Evolutionary conservation across 2,797 vertebrate genomes (phyloP).

Genomic region (Onychomys torridus): DNA sequence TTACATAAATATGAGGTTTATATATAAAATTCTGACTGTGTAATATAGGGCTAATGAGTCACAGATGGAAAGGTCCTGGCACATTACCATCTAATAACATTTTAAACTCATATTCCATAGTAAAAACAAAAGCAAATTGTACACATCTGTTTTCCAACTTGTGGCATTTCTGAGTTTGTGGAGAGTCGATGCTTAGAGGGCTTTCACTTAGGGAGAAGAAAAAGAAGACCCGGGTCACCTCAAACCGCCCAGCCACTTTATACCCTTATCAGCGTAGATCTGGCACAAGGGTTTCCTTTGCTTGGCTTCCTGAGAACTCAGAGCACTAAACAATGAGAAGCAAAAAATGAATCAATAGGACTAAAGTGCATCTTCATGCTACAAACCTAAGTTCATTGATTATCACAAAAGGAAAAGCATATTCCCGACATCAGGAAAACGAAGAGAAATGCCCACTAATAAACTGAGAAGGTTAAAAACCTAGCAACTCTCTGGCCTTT

Average conservation of each 20-base stretch:
- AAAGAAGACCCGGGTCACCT: slow-evolving; percentile 61
- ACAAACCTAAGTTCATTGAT: slow-evolving; percentile 17
- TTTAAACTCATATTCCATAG: slow-evolving; percentile 85
- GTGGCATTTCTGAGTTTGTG: slow-evolving; percentile 79
- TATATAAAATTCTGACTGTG: slow-evolving; percentile 81
- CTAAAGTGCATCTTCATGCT: background rate
- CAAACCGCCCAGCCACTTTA: slow-evolving; percentile 16
- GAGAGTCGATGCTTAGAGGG: slow-evolving; percentile 63
- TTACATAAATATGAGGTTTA: slow-evolving; percentile 79
- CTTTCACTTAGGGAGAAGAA: slow-evolving; percentile 62
- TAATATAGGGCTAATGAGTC: slow-evolving; percentile 88
- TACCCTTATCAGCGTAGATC: slow-evolving; percentile 47
- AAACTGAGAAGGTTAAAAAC: slow-evolving; percentile 23
- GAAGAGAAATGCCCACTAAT: background rate
- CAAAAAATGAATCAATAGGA: background rate
- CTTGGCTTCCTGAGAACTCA: slow-evolving; percentile 31
- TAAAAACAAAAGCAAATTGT: slow-evolving; percentile 85
- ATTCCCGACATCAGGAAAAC: background rate
- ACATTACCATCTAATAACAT: slow-evolving; percentile 85
- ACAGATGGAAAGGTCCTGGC: slow-evolving; percentile 88
- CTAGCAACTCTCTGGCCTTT: slow-evolving; percentile 1
- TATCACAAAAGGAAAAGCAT: slow-evolving; percentile 53
- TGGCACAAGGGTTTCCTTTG: slow-evolving; percentile 19
- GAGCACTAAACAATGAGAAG: background rate
- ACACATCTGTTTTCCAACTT: slow-evolving; percentile 85